Conservation (phyloP, 2,888 invertebrate genomes). For the Argyra leucocephala region DNA sequence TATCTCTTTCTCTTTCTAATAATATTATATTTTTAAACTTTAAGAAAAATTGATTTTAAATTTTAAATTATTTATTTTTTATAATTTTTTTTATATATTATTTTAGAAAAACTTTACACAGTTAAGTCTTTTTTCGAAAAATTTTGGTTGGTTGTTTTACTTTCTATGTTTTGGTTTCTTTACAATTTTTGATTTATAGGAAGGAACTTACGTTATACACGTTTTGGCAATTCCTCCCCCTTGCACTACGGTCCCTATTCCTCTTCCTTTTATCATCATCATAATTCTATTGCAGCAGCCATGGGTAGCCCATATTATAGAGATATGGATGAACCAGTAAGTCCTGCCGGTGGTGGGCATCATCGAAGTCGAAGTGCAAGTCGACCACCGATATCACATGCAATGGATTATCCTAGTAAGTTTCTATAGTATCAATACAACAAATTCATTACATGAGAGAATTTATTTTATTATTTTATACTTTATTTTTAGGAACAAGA, state of each 20-base stretch:
- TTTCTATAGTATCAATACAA: constrained; percentile 26
- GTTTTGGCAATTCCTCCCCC: constrained; percentile 33
- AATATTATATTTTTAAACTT: background rate
- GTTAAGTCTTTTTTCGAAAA: background rate
- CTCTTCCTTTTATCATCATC: constrained; percentile 46
- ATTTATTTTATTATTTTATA: constrained; percentile 7
- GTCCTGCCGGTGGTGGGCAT: constrained; percentile 77
- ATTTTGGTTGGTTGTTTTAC: background rate
- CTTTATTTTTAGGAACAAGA: constrained; percentile 35
- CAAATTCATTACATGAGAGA: background rate
- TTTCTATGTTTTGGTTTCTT: constrained; percentile 1
- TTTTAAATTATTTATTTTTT: background rate
- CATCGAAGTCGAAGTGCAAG: constrained; percentile 73
- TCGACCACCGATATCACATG: constrained; percentile 53
- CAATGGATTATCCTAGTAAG: constrained; percentile 52
- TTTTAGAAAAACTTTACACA: background rate
- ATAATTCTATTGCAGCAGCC: constrained; percentile 44
- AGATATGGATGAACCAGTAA: constrained; percentile 74
- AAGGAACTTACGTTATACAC: constrained; percentile 32
- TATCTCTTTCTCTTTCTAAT: too few relatives aligned
- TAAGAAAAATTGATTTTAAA: background rate
- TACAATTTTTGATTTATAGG: constrained; percentile 23
- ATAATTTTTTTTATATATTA: background rate
- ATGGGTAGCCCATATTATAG: constrained; percentile 60
- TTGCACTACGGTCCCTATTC: constrained; percentile 35